Conservation (phyloP, 37 sponge, comb jelly and placozoan species). For the Aplysina aerophoba region DNA sequence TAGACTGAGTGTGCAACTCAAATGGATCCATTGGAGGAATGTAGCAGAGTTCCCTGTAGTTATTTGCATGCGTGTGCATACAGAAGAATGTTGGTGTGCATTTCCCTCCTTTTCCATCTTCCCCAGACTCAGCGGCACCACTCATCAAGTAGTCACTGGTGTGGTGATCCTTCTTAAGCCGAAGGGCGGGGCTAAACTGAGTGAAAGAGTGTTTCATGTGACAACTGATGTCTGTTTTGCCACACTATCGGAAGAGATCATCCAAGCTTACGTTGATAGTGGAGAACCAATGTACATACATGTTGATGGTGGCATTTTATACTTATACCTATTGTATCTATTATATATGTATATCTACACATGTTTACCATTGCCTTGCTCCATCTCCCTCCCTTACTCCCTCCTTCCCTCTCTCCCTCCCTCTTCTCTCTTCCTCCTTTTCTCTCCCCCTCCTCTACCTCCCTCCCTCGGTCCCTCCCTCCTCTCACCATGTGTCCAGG, state of each 20-base stretch:
- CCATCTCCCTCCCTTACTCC: too few species aligned
- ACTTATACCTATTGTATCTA: too few species aligned
- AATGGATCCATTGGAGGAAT: too few species aligned
- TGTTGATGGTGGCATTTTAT: too few species aligned
- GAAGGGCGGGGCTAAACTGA: not conserved
- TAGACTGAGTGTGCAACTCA: too few species aligned
- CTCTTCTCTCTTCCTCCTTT: too few species aligned
- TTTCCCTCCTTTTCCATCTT: not conserved
- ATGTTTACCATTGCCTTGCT: not conserved
- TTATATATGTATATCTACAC: too few species aligned
- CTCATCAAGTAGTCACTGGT: constrained; percentile 85
- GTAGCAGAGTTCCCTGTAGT: too few species aligned
- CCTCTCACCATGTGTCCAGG: constrained; percentile 38
- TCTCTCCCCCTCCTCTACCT: too few species aligned
- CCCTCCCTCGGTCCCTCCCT: too few species aligned
- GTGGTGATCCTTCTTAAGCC: constrained; percentile 49
- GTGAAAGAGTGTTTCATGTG: constrained; percentile 62
- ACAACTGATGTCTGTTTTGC: constrained; percentile 77
- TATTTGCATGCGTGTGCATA: not conserved
- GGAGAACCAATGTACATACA: constrained; percentile 92
- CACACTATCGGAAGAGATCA: constrained; percentile 49
- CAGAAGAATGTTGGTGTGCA: too few species aligned
- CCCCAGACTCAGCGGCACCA: constrained; percentile 70
- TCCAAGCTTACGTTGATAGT: constrained; percentile 74
- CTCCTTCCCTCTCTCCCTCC: too few species aligned